phyloP scores from a whole-genome alignment of 1,140 invertebrate species.

The Conopomorpha cramerella region DNA sequence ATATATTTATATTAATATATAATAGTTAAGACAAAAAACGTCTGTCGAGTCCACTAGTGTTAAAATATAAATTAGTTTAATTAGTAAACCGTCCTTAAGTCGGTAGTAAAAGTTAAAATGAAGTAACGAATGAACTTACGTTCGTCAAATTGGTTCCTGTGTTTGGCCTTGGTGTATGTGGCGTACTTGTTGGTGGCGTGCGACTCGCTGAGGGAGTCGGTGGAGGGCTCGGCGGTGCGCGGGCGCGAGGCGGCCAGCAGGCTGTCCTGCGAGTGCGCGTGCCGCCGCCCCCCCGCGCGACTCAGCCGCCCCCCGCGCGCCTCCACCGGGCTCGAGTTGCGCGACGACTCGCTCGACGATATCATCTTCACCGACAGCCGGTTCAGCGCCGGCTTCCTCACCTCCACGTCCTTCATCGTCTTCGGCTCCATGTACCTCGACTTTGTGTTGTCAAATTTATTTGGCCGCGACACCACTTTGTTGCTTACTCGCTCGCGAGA shows the following conservation, averaged over 20 bases:
- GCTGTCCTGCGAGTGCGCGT: slow-evolving; percentile 34
- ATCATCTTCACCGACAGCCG: slow-evolving; percentile 18
- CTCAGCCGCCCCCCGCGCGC: slow-evolving; percentile 12
- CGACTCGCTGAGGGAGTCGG: slow-evolving; percentile 34
- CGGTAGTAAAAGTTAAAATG: too few species aligned
- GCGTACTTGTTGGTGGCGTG: slow-evolving; percentile 40
- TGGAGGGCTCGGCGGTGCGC: slow-evolving; percentile 35
- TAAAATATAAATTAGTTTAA: too few species aligned
- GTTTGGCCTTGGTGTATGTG: slow-evolving; percentile 37
- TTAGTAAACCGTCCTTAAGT: too few species aligned
- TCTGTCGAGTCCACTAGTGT: too few species aligned
- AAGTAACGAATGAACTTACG: too few species aligned
- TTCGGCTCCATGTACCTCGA: slow-evolving; percentile 27
- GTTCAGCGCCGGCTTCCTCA: slow-evolving; percentile 11
- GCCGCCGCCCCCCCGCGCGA: slow-evolving; percentile 8
- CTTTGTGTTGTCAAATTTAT: slow-evolving; percentile 22
- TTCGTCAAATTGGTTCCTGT: slow-evolving; percentile 21
- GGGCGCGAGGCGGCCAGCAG: slow-evolving; percentile 29
- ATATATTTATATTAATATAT: too few species aligned
- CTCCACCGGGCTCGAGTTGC: slow-evolving; percentile 31
- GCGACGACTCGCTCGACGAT: slow-evolving; percentile 37
- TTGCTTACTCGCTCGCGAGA: slow-evolving; percentile 15
- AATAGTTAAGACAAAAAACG: too few species aligned
- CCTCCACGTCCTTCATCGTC: slow-evolving; percentile 6
- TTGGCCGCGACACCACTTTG: slow-evolving; percentile 6